A percentile compares a stretch with the other conserved stretches of the same genome.
These are phyloP conservation scores for Trichomycterus rosablanca DNA, from an alignment of 2,113 vertebrate genomes.

Conservation along the genomic window DNA sequence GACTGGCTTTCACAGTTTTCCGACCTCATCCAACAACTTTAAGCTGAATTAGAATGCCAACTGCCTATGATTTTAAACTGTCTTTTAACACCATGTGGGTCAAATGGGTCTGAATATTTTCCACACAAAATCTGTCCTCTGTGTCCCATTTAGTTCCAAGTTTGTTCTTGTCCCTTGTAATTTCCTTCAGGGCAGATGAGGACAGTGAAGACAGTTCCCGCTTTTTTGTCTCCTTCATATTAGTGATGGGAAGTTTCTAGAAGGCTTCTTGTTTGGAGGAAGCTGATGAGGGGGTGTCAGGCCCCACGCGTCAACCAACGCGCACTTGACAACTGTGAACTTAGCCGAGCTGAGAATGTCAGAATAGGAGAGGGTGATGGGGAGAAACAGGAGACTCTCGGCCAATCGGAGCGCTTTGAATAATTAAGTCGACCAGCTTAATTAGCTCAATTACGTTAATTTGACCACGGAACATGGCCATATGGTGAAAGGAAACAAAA, in stretches of 20 bases:
- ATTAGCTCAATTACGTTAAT: conserved; percentile 68
- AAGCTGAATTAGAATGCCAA: no score
- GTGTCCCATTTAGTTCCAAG: no score
- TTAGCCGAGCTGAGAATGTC: conserved; percentile 37
- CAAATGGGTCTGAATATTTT: no score
- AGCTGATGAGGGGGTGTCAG: conserved; percentile 24
- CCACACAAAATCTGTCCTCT: no score
- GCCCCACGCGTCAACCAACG: conserved; percentile 23
- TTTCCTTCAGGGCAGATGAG: no score
- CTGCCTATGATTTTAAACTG: no score
- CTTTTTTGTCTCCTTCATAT: neutral
- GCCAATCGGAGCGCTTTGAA: conserved; percentile 59
- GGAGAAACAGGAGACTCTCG: conserved; percentile 21
- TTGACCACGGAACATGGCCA: conserved; percentile 64
- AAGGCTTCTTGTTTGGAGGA: conserved; percentile 13
- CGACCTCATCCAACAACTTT: no score
- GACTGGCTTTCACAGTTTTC: no score
- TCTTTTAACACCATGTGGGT: no score
- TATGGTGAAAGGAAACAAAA: conserved; percentile 65
- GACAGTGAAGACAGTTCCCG: no score
- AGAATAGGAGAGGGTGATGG: conserved; percentile 17
- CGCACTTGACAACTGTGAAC: conserved; percentile 45
- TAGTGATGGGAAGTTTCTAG: conserved; percentile 23
- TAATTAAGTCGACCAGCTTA: conserved; percentile 67
- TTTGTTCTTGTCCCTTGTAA: no score